Base-by-base conservation (phyloP, 2,113 vertebrate species). In the Pungitius pungitius region DNA sequence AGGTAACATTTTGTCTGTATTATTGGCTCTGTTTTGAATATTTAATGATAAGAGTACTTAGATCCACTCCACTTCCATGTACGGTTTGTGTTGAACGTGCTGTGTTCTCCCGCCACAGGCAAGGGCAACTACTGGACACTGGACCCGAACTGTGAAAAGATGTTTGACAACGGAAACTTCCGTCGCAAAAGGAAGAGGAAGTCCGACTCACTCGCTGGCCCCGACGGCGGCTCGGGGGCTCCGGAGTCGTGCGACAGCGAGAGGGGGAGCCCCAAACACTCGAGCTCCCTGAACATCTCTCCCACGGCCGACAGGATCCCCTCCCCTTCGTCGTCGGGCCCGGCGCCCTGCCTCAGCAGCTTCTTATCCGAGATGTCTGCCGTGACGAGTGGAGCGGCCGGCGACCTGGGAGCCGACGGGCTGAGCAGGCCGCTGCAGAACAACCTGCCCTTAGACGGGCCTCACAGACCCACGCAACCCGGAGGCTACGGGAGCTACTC, bases 91-190 rank as follows among this genome's bases (percentile, higher is more conserved):
- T 39, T 40, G 15, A 26, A 22, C n/a, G 5, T 30, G 2, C 20
- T 49, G 8, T n/a, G 1, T 51, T 63, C 37, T 80, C 8, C 27
- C 67, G 7, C 77, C 75, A 83, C 63, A 94, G 98, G 98, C 65
- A 99, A 99, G 83, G 98, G 98, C 27, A 99, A 99, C 91, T 99
- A 99, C 91, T 99, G 98, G 98, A 99, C 97, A 14, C 92, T 99
- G 66, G 98, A 99, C 86, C 98, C 98, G 0, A 99, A 99, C 93
- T 99, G 98, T 77, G 98, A 99, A 77, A 99, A 99, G 91, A 99
- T 99, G 98, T 99, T 99, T 39, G 98, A 99, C 94, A 99, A 99
- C 0, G 98, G 98, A 74, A 99, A 99, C 90, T 99, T 99, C 87
- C 96, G 98, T 60, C 94, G 98, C 89, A 99, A 99, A 90, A 95